A percentile compares a stretch with the other conserved stretches of the same genome.
phyloP scores from a whole-genome alignment of 2,113 vertebrate species.

The Petroica traversi region DNA sequence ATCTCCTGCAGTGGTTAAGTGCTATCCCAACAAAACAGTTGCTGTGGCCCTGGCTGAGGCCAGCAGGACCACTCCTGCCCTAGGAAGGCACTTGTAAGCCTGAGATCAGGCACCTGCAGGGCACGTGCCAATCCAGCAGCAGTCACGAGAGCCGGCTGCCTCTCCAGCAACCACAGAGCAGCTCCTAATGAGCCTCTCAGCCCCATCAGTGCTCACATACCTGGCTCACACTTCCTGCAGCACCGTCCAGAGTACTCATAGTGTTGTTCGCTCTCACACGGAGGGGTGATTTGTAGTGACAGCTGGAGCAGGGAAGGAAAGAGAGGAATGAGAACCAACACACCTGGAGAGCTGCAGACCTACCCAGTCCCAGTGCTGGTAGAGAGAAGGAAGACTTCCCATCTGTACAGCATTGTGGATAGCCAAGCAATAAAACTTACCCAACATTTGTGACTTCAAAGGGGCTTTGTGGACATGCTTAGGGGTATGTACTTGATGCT shows the following conservation, averaged over 20 bases:
- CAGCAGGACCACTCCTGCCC: background rate
- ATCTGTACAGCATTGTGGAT: background rate
- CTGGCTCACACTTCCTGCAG: conserved; percentile 78
- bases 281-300: conserved; percentile 52
- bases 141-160: background rate
- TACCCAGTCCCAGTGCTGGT: background rate
- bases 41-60: background rate
- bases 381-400: background rate
- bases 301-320: conserved; percentile 45
- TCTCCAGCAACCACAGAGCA: accelerated
- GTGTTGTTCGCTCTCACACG: conserved; percentile 56
- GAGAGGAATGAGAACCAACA: background rate
- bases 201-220: background rate
- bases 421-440: conserved; percentile 3
- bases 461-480: background rate
- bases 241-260: conserved; percentile 68
- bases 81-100: background rate
- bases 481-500: background rate
- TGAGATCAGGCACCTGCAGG: background rate
- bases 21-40: background rate
- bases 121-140: background rate
- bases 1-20: accelerated
- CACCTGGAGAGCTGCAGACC: background rate
- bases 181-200: background rate
- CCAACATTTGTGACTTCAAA: background rate